Base-by-base conservation (phyloP, 2,113 vertebrate species). In the Theropithecus gelada region DNA sequence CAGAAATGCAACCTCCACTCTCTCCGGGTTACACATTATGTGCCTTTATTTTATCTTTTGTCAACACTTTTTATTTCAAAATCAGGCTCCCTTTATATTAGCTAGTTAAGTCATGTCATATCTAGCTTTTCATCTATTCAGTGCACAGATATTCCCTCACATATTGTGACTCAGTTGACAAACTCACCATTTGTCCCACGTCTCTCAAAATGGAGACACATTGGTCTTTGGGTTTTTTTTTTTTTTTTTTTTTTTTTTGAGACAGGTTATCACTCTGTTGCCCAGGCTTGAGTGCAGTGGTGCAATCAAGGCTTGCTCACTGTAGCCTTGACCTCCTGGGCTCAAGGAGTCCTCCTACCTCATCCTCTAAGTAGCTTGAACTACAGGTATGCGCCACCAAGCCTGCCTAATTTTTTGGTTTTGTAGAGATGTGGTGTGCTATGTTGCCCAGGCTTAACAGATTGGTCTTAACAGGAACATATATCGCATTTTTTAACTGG, bases 1-100 rank as follows among this genome's bases (percentile, higher is more conserved):
- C 55, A 76, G 38, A 92, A 76, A 72, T 73, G 25, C 32, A 88
- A 45, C 20, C 68, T 82, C 52, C 59, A 45, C 35, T 84, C 11
- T 94, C 22, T 84, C 14, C 59, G 45, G 68, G 22, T 40, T 61
- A 25, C 8, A 32, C 48, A 84, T 79, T 25, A 81, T 66, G 57
- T 94, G 45, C 38, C 84, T 75, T 68, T 96, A 40, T 83, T 90
- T 93, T 85, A 73, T 89, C 72, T 92, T 83, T 88, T 79, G 32
- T 82, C 18, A 78, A 55, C 10, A 90, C n/a, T 80, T 90, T 72
- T 55, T 87, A 86, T 88, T 93, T 90, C 64, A 86, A 94, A 96
- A 78, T 76, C 40, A 78, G 52, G 11, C 22, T 95, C 75, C n/a
- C 72, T 78, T 76, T 82, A 76, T 23, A 85, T 22, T 40, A 93